Evolutionary conservation across 2,888 invertebrate species (phyloP).

Genomic region (Spisula solida): DNA sequence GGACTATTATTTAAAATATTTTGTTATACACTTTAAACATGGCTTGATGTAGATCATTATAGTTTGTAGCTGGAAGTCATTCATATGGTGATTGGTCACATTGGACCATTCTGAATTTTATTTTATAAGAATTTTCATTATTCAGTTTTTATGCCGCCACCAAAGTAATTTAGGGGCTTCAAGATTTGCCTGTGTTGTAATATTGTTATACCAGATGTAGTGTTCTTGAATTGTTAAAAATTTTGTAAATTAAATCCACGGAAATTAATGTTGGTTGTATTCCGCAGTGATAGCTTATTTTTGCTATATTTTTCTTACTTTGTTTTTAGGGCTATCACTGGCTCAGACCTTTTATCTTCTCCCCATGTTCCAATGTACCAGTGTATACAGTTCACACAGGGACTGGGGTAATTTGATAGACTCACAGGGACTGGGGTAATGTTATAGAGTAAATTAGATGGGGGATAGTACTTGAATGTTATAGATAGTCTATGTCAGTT

Average conservation of each 20-base stretch:
- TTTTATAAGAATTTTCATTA: not conserved
- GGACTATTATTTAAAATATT: too few relatives aligned
- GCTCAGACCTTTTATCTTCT: not conserved
- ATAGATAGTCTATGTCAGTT: not conserved
- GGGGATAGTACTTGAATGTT: not conserved
- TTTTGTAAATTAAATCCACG: not conserved
- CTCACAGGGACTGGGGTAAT: not conserved
- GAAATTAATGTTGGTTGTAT: not conserved
- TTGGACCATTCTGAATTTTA: constrained; percentile 7
- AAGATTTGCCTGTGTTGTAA: too few relatives aligned
- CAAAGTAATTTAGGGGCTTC: too few relatives aligned
- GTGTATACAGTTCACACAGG: constrained; percentile 19
- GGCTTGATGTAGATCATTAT: too few relatives aligned
- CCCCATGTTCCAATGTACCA: constrained; percentile 12
- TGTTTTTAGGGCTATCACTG: constrained; percentile 27
- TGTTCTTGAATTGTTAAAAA: too few relatives aligned
- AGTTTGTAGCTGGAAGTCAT: too few relatives aligned
- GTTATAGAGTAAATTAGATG: not conserved
- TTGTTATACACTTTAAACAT: too few relatives aligned
- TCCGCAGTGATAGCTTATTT: not conserved
- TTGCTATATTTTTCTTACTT: not conserved
- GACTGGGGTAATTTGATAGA: constrained; percentile 19
- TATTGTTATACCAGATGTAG: too few relatives aligned
- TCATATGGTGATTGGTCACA: not conserved
- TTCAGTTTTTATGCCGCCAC: not conserved